Evolutionary conservation across 2,888 invertebrate genomes (phyloP), one percentile per base, ranked within the genome.

Genomic region (Scotopteryx bipunctaria): DNA sequence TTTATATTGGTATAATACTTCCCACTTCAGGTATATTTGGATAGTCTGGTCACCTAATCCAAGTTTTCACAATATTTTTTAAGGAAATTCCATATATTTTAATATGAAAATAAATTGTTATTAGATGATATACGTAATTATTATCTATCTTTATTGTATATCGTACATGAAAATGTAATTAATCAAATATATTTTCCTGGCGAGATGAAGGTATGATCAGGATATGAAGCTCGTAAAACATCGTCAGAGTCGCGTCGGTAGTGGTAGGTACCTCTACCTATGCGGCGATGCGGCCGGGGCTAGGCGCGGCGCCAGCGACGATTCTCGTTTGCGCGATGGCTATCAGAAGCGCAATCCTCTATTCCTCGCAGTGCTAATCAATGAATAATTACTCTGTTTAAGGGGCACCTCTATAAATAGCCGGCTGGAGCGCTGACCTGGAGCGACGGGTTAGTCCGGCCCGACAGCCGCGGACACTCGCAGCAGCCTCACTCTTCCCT

Each of bases 381-480:
- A 89, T 90, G 89, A 90, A 90, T 90, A 90, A 90, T 90, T 90
- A 90, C 88, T 90, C 89, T 90, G 89, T 89, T 90, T 89, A 89
- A 90, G 90, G 89, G 86, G 86, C 85, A 88, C 83, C 83, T 90
- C 89, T 90, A 90, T 89, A 89, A 89, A 90, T 90, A 90, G 88
- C 85, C 76, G 78, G 86, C 85, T 89, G 88, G 90, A 89, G 87
- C 90, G 90, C 87, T 90, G 90, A 89, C 89, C 89, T 86, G 89
- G 86, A 87, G 87, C 88, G 89, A 88, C 90, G 87, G 83, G 89
- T 86, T 87, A 85, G 87, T 86, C 87, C 87, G 87, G 86, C 86
- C 86, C 82, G 87, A 84, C 86, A 85, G 82, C 82, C 82, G 79
- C 84, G 83, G 85, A 84, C 83, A 82, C 80, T 81, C 77, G 81